These are phyloP conservation scores for Cinara cedri DNA, from an alignment of 2,888 invertebrate species.

Conservation along the genomic window DNA sequence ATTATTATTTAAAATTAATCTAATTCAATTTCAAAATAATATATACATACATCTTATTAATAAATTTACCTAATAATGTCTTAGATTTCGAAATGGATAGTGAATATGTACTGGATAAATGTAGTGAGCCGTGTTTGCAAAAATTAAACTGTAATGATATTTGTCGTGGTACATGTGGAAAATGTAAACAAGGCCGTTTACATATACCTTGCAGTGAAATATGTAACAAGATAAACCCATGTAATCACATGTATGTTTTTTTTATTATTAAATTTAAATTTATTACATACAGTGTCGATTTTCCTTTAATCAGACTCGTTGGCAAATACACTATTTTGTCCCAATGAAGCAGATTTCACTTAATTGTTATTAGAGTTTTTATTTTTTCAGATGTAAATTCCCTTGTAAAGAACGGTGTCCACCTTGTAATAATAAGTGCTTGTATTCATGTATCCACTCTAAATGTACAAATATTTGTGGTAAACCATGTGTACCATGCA, in stretches of 20 bases:
- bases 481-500: conserved; percentile 63
- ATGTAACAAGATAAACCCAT: conserved; percentile 69
- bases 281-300: too few relatives aligned
- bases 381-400: conserved; percentile 65
- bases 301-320: too few relatives aligned
- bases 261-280: neutral
- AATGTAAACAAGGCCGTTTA: conserved; percentile 69
- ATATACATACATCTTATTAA: neutral
- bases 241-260: conserved; percentile 68
- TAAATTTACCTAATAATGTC: conserved; percentile 8
- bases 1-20: too few relatives aligned
- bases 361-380: neutral
- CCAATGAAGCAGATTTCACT: neutral
- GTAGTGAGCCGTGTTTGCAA: conserved; percentile 64
- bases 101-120: conserved; percentile 63
- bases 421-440: conserved; percentile 67
- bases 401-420: conserved; percentile 68
- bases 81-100: conserved; percentile 50
- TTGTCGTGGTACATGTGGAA: conserved; percentile 67
- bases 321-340: too few relatives aligned
- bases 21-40: too few relatives aligned
- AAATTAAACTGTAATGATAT: conserved; percentile 66
- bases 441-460: conserved; percentile 67
- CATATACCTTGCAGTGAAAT: conserved; percentile 68
- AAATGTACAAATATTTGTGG: conserved; percentile 65